A percentile compares a stretch with the other conserved stretches of the same genome.
Evolutionary conservation across 1,140 invertebrate genomes (phyloP).

Genomic region (Leptinotarsa texana): DNA sequence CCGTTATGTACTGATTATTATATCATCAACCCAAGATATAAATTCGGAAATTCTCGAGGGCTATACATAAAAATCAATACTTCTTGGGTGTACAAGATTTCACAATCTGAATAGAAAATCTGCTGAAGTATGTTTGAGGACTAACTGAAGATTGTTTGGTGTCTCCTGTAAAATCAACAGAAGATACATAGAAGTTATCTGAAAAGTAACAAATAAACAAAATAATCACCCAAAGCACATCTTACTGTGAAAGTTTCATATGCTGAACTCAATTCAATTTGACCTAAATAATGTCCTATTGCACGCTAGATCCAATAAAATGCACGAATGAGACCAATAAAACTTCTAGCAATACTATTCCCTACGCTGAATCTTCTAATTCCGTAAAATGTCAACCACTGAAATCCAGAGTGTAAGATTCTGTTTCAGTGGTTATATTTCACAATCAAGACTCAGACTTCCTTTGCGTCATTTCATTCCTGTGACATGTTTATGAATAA

Average conservation of each 20-base stretch:
- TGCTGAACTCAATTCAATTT: background rate
- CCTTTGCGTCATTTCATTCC: background rate
- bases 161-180: no score
- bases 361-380: conserved; percentile 6
- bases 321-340: background rate
- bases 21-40: no score
- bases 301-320: background rate
- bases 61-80: no score
- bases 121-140: no score
- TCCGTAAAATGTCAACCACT: conserved; percentile 5
- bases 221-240: no score
- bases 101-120: no score
- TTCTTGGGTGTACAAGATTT: no score
- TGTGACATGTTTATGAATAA: background rate
- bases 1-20: no score
- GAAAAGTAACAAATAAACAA: no score
- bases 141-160: no score
- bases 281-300: background rate
- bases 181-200: no score
- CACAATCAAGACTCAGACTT: conserved; percentile 9
- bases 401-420: background rate
- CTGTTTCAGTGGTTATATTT: conserved; percentile 6
- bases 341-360: background rate
- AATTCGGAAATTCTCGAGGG: no score
- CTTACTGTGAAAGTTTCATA: background rate